phyloP scores from a whole-genome alignment of 1,140 invertebrate genomes.

The Watersipora subatra region DNA sequence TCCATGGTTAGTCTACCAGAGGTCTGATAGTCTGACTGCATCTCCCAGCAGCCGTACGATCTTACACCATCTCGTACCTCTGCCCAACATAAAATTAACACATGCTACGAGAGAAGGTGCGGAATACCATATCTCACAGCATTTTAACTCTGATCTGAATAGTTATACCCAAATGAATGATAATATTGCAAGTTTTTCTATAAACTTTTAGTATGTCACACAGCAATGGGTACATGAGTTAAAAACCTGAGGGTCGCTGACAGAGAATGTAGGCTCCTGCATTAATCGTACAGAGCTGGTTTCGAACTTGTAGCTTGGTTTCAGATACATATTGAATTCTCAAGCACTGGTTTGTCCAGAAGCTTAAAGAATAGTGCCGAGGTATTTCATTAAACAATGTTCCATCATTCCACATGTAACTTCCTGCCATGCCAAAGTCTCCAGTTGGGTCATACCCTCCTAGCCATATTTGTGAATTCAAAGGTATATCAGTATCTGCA shows the following conservation, averaged over 20 bases:
- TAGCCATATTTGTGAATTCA: not conserved
- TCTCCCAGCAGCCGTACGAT: not conserved
- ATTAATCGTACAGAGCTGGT: not conserved
- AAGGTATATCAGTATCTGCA: not conserved
- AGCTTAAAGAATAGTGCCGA: not conserved
- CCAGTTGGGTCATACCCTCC: not conserved
- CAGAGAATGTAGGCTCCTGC: not conserved
- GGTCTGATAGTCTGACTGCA: too few species aligned
- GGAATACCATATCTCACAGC: too few species aligned
- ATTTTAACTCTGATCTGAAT: too few species aligned
- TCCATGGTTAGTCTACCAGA: not conserved
- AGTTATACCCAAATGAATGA: too few species aligned
- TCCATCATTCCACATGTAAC: not conserved
- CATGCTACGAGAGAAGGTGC: too few species aligned
- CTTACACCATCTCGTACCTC: not conserved
- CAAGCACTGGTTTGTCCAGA: not conserved
- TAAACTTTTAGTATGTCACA: too few species aligned
- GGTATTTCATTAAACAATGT: not conserved
- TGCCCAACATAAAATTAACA: too few species aligned
- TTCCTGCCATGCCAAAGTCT: not conserved
- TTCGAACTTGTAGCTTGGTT: not conserved
- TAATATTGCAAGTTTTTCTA: too few species aligned
- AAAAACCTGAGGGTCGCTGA: too few species aligned
- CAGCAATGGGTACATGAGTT: too few species aligned
- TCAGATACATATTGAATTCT: not conserved